Conservation (phyloP, 2,888 invertebrate genomes). For the Eupelmus urozonus region DNA sequence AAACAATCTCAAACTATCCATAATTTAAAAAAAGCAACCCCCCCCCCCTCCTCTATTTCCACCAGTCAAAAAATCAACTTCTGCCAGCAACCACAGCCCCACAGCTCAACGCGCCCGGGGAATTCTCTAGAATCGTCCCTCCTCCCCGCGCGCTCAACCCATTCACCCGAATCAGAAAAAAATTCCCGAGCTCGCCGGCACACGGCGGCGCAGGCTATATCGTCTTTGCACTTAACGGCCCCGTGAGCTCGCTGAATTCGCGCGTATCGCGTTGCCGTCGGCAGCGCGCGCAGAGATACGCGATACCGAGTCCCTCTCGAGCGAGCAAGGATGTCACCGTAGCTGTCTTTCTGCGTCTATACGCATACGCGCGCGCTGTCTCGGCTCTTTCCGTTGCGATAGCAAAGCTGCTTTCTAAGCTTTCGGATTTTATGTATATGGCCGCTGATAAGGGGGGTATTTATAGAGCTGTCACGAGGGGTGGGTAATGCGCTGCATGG, state of each 20-base stretch:
- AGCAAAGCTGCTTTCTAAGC: no score
- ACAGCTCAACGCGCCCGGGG: no score
- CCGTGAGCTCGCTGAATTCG: constrained; percentile 43
- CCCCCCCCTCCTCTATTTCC: no score
- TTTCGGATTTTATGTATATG: no score
- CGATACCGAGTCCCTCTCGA: constrained; percentile 35
- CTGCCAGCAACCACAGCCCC: no score
- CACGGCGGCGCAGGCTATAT: constrained; percentile 2
- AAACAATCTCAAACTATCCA: no score
- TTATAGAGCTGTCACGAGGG: no score
- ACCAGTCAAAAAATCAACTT: no score
- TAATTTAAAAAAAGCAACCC: no score
- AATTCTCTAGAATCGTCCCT: no score
- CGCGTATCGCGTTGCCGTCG: constrained; percentile 43
- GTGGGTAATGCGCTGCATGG: no score
- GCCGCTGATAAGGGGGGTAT: no score
- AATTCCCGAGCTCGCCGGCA: not conserved
- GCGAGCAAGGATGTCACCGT: constrained; percentile 40
- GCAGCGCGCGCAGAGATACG: constrained; percentile 11
- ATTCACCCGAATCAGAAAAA: constrained; percentile 52
- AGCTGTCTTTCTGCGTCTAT: not conserved
- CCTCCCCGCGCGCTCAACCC: constrained; percentile 8
- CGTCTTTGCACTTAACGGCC: constrained; percentile 33
- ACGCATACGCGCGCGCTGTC: not conserved
- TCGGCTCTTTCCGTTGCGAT: not conserved